These are phyloP conservation scores for Coregonus clupeaformis DNA, from an alignment of 2,113 vertebrate species.

Conservation along the genomic window DNA sequence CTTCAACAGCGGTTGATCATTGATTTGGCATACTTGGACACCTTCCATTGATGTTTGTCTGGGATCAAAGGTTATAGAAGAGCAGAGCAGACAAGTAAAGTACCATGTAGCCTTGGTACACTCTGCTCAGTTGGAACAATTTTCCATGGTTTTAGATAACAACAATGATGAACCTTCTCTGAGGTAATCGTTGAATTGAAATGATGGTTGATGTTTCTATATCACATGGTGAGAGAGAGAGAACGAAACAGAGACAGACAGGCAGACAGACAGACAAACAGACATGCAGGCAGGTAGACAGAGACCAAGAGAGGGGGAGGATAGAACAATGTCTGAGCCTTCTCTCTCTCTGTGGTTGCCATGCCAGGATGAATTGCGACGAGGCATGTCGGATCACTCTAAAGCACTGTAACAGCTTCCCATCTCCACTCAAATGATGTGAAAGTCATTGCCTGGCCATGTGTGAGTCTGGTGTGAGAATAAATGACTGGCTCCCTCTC, in stretches of 20 bases:
- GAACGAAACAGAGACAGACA: conserved; percentile 13
- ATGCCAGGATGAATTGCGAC: conserved; percentile 56
- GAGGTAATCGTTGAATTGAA: no score
- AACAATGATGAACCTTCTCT: no score
- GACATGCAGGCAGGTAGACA: conserved; percentile 16
- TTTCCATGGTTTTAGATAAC: no score
- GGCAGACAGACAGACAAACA: background rate
- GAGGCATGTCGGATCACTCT: conserved; percentile 64
- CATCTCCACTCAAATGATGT: conserved; percentile 70
- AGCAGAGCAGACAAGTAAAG: background rate
- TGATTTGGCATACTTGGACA: background rate
- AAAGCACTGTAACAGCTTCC: conserved; percentile 61
- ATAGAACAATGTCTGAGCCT: background rate
- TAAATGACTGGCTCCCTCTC: conserved; percentile 60
- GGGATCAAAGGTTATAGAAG: background rate
- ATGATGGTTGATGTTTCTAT: no score
- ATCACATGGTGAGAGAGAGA: background rate
- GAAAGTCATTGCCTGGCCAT: conserved; percentile 66
- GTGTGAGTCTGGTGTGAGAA: conserved; percentile 47
- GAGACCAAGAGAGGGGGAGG: background rate
- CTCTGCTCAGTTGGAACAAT: no score
- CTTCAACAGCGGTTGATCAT: no score
- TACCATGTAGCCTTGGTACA: no score
- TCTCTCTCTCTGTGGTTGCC: conserved; percentile 46
- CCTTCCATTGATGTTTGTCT: background rate